A percentile compares a stretch with the other conserved stretches of the same genome.
These are phyloP conservation scores for Holocentrus rufus DNA, from an alignment of 2,797 vertebrate species.

Conservation along the genomic window DNA sequence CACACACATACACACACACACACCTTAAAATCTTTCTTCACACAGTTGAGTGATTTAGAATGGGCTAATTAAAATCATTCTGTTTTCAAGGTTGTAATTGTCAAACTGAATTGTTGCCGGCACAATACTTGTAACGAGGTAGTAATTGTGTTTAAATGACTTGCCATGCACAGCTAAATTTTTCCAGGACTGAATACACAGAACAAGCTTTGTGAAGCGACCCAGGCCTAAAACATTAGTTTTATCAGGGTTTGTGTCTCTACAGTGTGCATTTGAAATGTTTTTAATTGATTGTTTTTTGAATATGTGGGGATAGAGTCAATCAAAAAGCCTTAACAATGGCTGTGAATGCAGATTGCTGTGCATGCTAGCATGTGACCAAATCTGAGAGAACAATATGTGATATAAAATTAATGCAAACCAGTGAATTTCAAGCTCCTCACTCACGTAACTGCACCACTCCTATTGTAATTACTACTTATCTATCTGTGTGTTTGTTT, in stretches of 20 bases:
- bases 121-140: conserved; percentile 2
- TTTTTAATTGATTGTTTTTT: conserved; percentile 9
- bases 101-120: conserved; percentile 4
- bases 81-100: not conserved
- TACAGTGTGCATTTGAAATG: too few species aligned
- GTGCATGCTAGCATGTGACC: too few species aligned
- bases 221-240: not conserved
- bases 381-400: too few species aligned
- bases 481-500: not conserved
- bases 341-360: not conserved
- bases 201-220: not conserved
- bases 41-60: too few species aligned
- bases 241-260: not conserved
- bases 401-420: too few species aligned
- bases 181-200: not conserved
- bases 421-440: too few species aligned
- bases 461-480: not conserved
- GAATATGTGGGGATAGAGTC: too few species aligned
- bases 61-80: not conserved
- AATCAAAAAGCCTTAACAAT: not conserved
- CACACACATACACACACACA: too few species aligned
- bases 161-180: not conserved
- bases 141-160: conserved; percentile 21
- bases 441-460: too few species aligned
- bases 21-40: too few species aligned